Conservation (phyloP, 2,113 vertebrate genomes). For the Condylura cristata region DNA sequence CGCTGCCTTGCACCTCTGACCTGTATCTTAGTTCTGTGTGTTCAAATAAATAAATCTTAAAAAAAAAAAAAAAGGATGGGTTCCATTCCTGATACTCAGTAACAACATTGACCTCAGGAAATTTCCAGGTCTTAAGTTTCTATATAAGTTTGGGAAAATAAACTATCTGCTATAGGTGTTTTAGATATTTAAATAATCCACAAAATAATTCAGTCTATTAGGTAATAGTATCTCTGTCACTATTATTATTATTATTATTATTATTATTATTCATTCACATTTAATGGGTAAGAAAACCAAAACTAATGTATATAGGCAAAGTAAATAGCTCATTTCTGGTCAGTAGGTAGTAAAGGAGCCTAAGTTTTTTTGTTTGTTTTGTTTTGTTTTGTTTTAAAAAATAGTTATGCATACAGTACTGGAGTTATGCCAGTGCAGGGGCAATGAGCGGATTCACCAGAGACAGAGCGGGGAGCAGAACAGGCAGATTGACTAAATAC, state of each 20-base stretch:
- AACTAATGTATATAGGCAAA: not conserved
- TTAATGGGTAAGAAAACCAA: not conserved
- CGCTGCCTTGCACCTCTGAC: no score
- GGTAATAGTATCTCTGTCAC: not conserved
- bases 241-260: not conserved
- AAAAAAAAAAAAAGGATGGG: not conserved
- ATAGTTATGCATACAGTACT: no score
- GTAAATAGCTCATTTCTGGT: not conserved
- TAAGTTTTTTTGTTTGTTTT: no score
- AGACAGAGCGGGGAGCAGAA: no score
- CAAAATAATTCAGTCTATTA: not conserved
- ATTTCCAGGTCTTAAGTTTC: not conserved
- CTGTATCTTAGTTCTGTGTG: no score
- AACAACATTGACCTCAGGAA: not conserved
- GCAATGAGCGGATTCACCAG: no score
- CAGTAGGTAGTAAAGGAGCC: not conserved
- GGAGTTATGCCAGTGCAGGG: no score
- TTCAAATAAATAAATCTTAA: no score
- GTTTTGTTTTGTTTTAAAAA: no score
- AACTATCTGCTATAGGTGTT: not conserved
- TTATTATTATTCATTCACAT: not conserved
- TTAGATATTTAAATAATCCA: not conserved
- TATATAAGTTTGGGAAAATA: not conserved
- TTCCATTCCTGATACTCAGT: not conserved
- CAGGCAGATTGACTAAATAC: no score